Conservation (phyloP, 2,888 invertebrate species). For the Lasioglossum oenotherae region DNA sequence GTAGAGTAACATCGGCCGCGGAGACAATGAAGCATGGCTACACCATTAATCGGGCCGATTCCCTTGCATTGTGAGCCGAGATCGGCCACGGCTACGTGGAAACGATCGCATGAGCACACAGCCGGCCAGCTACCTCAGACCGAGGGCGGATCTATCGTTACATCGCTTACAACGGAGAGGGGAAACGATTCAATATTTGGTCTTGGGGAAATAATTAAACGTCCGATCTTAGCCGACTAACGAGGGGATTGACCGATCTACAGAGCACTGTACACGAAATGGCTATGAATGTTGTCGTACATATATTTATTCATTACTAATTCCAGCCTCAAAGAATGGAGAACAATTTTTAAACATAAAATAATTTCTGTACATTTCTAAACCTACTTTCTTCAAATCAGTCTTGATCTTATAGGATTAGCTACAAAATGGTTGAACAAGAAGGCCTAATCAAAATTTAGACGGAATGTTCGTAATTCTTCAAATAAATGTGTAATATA, state of each 20-base stretch:
- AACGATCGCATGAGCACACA: constrained; percentile 31
- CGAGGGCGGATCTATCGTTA: constrained; percentile 16
- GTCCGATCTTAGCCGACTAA: neutral
- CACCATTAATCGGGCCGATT: constrained; percentile 66
- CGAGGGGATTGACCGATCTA: neutral
- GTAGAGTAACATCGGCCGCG: constrained; percentile 25
- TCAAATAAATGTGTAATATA: neutral
- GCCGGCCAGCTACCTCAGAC: neutral
- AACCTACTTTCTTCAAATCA: neutral
- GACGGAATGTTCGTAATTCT: neutral
- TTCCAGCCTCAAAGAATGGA: too few species aligned
- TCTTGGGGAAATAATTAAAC: neutral
- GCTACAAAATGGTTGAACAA: neutral
- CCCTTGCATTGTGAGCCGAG: constrained; percentile 52
- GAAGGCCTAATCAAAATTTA: neutral
- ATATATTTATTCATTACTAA: too few species aligned
- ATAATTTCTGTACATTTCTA: neutral
- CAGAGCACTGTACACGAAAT: neutral
- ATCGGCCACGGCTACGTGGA: constrained; percentile 30
- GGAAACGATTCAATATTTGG: constrained; percentile 30
- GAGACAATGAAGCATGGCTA: constrained; percentile 65
- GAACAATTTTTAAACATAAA: neutral
- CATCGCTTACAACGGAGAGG: neutral
- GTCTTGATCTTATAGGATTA: too few species aligned
- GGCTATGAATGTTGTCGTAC: neutral